Evolutionary conservation across 2,888 invertebrate genomes (phyloP), one percentile per base, ranked within the genome.

Genomic region (Podotricha telesiphe): DNA sequence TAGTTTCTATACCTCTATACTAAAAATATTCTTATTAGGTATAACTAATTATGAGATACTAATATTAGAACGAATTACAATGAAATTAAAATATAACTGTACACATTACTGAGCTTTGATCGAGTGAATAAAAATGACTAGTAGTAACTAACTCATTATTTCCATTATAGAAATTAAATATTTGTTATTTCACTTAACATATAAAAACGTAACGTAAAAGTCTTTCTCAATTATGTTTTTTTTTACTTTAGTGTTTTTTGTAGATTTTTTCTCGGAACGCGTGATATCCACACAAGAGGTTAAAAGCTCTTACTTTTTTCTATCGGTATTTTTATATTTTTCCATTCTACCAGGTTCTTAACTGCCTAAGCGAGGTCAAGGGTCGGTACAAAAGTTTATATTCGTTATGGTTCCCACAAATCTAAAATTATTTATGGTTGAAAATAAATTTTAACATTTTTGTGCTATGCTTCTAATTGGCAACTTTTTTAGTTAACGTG

Each of bases 271-370:
- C 56, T 59, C 45, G 62, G 37, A 17, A 15, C 28, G 47, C 48
- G 62, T 28, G 88, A 88, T 89, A 89, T 90, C 87, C 88, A 89
- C 88, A 90, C 84, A 88, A 90, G 88, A 88, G 87, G 87, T 86
- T 89, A 85, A 89, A 86, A 88, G 86, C 87, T 85, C 84, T 82
- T 86, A 83, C 80, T 87, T 88, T 87, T 85, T 88, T 84, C 86
- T 87, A 87, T 87, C 85, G 82, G 84, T 81, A 81, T 86, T 86
- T 85, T 86, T 84, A 83, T 68, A 55, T 66, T 68, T 61, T 68
- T 68, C 69, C 63, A 65, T 66, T 85, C 78, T 75, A 74, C 69
- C 79, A 78, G 73, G 81, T 78, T 82, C 83, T 87, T 86, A 85
- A 85, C 81, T 78, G 82, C 78, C 80, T 71, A 80, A 80, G 74